Percentiles rank a stretch among this genome's conserved stretches.
These are phyloP conservation scores for Camelus bactrianus DNA, from an alignment of 2,113 vertebrate genomes.

Conservation along the genomic window DNA sequence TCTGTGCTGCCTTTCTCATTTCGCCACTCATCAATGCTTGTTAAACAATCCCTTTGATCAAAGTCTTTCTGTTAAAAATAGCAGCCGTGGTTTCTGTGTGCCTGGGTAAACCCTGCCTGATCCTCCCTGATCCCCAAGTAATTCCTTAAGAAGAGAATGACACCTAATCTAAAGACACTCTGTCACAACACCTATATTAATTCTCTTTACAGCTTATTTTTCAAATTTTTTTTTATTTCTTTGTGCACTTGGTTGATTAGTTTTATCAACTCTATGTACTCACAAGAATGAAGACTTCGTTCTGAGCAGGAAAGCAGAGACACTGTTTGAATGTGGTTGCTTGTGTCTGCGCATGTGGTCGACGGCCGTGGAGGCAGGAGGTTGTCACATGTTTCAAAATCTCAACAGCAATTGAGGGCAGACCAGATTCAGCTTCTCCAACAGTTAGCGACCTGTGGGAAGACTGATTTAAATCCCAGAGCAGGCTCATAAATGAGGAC, in stretches of 20 bases:
- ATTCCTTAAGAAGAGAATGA: background rate
- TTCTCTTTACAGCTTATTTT: background rate
- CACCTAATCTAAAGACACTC: background rate
- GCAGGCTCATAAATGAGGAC: background rate
- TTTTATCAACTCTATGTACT: background rate
- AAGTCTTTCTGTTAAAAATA: background rate
- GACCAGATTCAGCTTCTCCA: background rate
- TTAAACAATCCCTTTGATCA: background rate
- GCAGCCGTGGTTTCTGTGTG: background rate
- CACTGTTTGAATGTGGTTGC: background rate
- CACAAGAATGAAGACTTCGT: background rate
- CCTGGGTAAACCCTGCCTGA: background rate
- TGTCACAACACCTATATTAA: background rate
- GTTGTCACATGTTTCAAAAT: background rate
- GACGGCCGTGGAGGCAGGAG: fast-evolving
- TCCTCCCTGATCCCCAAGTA: background rate
- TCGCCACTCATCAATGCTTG: background rate
- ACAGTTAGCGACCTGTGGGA: background rate
- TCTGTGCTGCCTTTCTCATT: background rate
- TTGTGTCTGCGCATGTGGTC: background rate
- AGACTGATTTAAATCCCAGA: background rate
- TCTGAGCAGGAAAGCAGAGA: background rate
- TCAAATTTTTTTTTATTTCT: background rate
- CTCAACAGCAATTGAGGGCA: background rate
- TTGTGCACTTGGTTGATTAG: background rate